Base-by-base conservation (phyloP, 2,797 vertebrate genomes). In the Oreochromis grahami region DNA sequence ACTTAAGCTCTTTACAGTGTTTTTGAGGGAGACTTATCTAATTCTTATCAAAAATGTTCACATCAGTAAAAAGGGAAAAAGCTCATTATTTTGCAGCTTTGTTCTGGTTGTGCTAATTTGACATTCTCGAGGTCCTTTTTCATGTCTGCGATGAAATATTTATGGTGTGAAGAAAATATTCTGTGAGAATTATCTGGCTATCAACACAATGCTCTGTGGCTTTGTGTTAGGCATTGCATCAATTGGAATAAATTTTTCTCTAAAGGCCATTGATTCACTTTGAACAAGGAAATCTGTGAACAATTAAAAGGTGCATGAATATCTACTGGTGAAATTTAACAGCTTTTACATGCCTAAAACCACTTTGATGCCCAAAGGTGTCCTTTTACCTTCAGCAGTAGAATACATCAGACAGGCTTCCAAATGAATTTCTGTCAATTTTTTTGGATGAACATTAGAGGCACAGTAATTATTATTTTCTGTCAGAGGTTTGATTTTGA, bases 211-310 rank as follows among this genome's bases (percentile, higher is more conserved):
- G 60, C 78, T 81, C 21, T 78, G 56, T 76, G 56, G 76, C 86
- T 87, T 91, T 89, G 89, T 90, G 90, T 91, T 74, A 82, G 43
- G 79, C 80, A 74, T 45, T 77, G 60, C 79, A 91, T 93, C 89
- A 91, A 86, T 88, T 92, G 88, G 77, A 19, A 17, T 81, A 55
- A 1, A 50, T 60, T 79, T 88, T 76, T 41, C 79, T 84, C 79
- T 48, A 77, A 87, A 76, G 78, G 60, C 53, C 84, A 80, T 84
- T 86, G 85, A 87, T 89, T 91, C n/a, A 7, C 84, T 89, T 89
- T 92, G 83, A 92, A 86, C 38, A 21, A 53, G 58, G 68, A 82
- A 76, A 83, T 82, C 55, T 88, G 81, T 87, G 78, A 77, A 38
- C 1, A 15, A 60, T 48, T 80, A 85, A 93, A 86, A 84, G 77